phyloP scores from a whole-genome alignment of 2,797 vertebrate genomes.

The Octomys mimax region DNA sequence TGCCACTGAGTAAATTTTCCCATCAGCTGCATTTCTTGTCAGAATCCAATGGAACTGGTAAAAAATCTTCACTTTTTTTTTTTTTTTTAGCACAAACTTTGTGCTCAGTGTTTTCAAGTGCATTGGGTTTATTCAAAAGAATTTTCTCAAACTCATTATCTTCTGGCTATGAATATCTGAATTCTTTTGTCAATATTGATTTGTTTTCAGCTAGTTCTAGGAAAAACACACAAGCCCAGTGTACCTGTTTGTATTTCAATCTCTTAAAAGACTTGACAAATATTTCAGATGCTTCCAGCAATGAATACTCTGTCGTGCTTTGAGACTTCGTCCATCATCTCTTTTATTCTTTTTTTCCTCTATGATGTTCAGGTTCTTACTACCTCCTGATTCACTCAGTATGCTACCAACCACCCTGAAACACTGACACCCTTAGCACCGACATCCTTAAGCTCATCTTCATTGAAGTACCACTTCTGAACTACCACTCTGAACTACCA shows the following conservation, averaged over 20 bases:
- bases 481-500: too few relatives aligned
- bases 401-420: not conserved
- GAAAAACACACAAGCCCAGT: not conserved
- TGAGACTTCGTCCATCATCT: not conserved
- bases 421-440: not conserved
- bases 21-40: not conserved
- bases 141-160: not conserved
- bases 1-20: slow-evolving; percentile 27
- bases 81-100: not conserved
- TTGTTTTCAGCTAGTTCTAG: not conserved
- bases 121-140: slow-evolving; percentile 17
- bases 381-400: not conserved
- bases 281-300: not conserved
- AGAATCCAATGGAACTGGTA: not conserved
- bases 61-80: slow-evolving; percentile 31
- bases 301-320: not conserved
- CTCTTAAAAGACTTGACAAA: not conserved
- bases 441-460: not conserved
- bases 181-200: not conserved
- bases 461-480: too few relatives aligned
- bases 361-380: not conserved
- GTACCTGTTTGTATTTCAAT: not conserved
- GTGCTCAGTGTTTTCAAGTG: not conserved
- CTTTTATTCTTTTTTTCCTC: not conserved
- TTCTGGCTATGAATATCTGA: not conserved